Conservation (phyloP, 2,888 invertebrate species). For the Troides aeacus region DNA sequence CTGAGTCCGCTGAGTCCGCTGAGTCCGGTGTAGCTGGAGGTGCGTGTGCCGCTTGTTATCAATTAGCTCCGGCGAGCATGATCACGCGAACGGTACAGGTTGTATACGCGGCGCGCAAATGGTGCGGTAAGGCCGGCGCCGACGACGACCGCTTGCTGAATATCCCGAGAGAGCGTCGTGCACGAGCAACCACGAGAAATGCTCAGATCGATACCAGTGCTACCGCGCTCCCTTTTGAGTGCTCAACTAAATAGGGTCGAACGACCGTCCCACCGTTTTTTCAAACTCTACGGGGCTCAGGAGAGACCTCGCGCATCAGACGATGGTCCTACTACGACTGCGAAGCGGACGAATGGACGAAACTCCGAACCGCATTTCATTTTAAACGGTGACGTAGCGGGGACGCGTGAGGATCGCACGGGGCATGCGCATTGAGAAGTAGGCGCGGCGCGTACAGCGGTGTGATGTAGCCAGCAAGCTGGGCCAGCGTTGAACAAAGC, state of each 20-base stretch:
- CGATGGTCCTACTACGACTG: constrained; percentile 47
- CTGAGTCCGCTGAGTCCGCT: too few relatives aligned
- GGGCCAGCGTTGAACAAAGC: constrained; percentile 56
- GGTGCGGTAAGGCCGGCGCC: constrained; percentile 75
- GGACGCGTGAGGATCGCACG: constrained; percentile 55
- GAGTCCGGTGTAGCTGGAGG: constrained; percentile 46
- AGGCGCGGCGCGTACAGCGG: constrained; percentile 63
- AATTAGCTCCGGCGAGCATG: constrained; percentile 67
- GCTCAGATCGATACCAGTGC: constrained; percentile 71
- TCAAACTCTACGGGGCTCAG: constrained; percentile 39
- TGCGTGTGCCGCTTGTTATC: constrained; percentile 59
- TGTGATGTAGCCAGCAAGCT: constrained; percentile 54
- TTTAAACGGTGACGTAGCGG: constrained; percentile 65
- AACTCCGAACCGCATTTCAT: constrained; percentile 59
- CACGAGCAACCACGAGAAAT: constrained; percentile 67
- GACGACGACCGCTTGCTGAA: constrained; percentile 73
- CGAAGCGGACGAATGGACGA: constrained; percentile 48
- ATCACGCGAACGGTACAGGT: constrained; percentile 63
- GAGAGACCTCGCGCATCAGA: constrained; percentile 45
- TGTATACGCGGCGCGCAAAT: constrained; percentile 68
- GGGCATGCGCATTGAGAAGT: constrained; percentile 68
- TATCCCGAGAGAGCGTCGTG: constrained; percentile 73
- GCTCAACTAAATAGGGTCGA: constrained; percentile 50
- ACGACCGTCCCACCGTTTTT: constrained; percentile 42
- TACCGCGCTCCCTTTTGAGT: constrained; percentile 65